A percentile compares a stretch with the other conserved stretches of the same genome.
phyloP scores from a whole-genome alignment of 2,888 invertebrate species.

The Sphecodes monilicornis region DNA sequence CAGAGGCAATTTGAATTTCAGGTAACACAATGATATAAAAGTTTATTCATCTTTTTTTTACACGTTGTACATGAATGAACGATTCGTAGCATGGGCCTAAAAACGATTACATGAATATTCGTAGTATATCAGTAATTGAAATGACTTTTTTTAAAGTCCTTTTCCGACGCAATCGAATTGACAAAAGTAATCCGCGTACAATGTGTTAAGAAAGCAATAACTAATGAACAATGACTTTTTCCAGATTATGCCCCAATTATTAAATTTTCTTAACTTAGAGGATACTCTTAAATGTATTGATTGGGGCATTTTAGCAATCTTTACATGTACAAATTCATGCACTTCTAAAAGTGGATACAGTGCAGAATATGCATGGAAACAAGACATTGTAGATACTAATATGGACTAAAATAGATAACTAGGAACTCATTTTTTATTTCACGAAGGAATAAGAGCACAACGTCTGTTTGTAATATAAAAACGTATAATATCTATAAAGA shows the following conservation, averaged over 20 bases:
- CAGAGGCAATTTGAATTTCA: constrained; percentile 96
- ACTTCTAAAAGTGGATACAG: constrained; percentile 88
- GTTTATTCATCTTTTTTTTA: background rate
- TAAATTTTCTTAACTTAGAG: constrained; percentile 89
- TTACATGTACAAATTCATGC: constrained; percentile 94
- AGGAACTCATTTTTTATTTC: background rate
- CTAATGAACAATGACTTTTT: constrained; percentile 29
- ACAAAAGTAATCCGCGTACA: background rate
- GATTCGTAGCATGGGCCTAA: background rate
- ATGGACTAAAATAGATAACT: background rate
- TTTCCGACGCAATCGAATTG: background rate
- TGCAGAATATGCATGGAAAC: constrained; percentile 93
- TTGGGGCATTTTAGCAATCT: constrained; percentile 95
- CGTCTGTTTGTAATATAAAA: background rate
- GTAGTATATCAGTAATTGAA: background rate
- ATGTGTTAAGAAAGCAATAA: background rate
- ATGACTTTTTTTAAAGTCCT: background rate
- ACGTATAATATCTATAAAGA: background rate
- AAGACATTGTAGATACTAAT: constrained; percentile 87
- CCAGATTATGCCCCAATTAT: constrained; percentile 93
- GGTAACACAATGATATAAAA: constrained; percentile 82
- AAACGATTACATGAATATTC: background rate
- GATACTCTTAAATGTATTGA: constrained; percentile 89
- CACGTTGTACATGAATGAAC: background rate
- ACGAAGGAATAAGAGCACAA: background rate